These are phyloP conservation scores for Muscicapa adusta DNA, from an alignment of 2,113 vertebrate species.

Conservation along the genomic window DNA sequence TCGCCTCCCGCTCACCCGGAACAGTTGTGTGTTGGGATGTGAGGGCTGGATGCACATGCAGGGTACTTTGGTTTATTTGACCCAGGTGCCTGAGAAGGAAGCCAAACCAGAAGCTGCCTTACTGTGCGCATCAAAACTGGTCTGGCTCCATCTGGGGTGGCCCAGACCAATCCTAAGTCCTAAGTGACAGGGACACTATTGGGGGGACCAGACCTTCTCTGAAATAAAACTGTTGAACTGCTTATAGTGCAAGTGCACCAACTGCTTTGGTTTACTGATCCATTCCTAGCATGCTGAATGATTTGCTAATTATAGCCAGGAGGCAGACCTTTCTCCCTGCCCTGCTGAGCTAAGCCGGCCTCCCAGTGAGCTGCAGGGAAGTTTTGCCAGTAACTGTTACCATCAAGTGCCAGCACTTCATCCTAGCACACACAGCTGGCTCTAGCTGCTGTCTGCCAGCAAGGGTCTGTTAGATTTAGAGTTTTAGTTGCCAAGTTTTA, in stretches of 20 bases:
- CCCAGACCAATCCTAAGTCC: background rate
- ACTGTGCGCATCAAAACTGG: rapidly evolving
- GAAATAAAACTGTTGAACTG: background rate
- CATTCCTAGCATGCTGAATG: background rate
- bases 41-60: background rate
- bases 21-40: background rate
- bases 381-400: background rate
- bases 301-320: background rate
- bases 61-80: background rate
- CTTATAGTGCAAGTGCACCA: rapidly evolving
- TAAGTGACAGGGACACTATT: background rate
- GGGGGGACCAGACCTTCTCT: background rate
- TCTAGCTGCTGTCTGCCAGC: background rate
- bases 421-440: background rate
- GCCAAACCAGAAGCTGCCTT: background rate
- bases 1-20: rapidly evolving
- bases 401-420: background rate
- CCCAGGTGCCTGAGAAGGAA: background rate
- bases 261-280: background rate
- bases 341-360: background rate
- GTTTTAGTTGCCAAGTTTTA: background rate
- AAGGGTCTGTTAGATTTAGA: background rate
- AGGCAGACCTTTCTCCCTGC: background rate
- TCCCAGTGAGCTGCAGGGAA: background rate
- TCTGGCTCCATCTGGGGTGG: background rate